These are phyloP conservation scores for Neomicropteryx cornuta DNA, from an alignment of 1,140 invertebrate species.

Conservation along the genomic window DNA sequence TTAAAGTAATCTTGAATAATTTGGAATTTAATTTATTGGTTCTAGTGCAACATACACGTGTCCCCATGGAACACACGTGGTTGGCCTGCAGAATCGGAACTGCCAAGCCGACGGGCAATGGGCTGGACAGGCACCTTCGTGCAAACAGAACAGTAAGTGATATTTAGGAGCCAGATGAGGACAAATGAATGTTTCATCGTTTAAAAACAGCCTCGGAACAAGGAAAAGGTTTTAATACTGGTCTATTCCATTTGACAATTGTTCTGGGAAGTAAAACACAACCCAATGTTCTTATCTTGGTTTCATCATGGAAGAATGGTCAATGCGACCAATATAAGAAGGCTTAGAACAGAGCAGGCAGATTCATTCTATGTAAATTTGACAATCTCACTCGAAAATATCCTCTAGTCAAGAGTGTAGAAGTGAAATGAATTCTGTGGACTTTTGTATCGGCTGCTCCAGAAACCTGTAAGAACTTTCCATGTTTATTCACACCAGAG, in stretches of 20 bases:
- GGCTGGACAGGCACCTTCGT: slow-evolving; percentile 77
- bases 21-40: background rate
- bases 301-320: slow-evolving; percentile 1
- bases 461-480: too few species aligned
- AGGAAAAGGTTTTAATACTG: too few species aligned
- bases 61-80: slow-evolving; percentile 73
- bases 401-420: too few species aligned
- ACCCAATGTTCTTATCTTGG: background rate
- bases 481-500: too few species aligned
- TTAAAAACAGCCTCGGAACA: too few species aligned
- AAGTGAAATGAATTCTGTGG: too few species aligned
- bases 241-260: background rate
- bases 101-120: slow-evolving; percentile 89
- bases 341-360: background rate
- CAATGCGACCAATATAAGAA: too few species aligned
- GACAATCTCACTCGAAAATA: too few species aligned
- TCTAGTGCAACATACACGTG: slow-evolving; percentile 71
- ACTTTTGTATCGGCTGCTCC: too few species aligned
- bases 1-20: too few species aligned
- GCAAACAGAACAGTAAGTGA: slow-evolving; percentile 73
- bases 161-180: too few species aligned
- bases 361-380: too few species aligned
- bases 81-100: slow-evolving; percentile 70
- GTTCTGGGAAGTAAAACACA: background rate
- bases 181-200: background rate